Conservation (phyloP, 64 coral and sea anemone species). For the Stichodactyla helianthus region DNA sequence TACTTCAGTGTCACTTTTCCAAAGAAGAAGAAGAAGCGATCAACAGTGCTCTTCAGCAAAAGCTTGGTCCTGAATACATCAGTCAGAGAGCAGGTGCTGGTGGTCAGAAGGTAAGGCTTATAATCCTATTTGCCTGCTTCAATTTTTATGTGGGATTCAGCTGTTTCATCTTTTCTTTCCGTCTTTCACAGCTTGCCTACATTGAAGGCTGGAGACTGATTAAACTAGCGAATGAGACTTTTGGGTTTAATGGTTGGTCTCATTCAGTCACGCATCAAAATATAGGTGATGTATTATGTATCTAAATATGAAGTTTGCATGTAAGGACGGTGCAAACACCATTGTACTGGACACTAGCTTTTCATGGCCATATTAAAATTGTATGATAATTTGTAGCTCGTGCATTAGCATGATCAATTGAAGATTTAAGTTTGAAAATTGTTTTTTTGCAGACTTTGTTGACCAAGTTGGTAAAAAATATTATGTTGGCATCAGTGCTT, state of each 20-base stretch:
- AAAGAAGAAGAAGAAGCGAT: slow-evolving; percentile 63
- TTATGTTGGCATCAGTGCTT: slow-evolving; percentile 95
- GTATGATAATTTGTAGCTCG: too few relatives aligned
- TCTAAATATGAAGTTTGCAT: not conserved
- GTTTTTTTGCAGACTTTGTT: slow-evolving; percentile 67
- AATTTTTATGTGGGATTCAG: not conserved
- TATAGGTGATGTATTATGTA: slow-evolving; percentile 55
- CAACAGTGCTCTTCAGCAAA: slow-evolving; percentile 61
- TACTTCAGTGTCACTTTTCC: slow-evolving; percentile 55
- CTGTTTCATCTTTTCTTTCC: not conserved
- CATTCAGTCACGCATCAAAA: slow-evolving; percentile 94
- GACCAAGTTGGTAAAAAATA: slow-evolving; percentile 84
- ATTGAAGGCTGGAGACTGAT: slow-evolving; percentile 87
- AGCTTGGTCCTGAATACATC: slow-evolving; percentile 85
- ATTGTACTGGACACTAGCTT: too few relatives aligned
- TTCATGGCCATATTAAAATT: not conserved
- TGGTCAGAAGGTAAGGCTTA: slow-evolving; percentile 69
- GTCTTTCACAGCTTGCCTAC: slow-evolving; percentile 63
- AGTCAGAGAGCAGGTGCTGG: slow-evolving; percentile 84
- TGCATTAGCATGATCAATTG: not conserved
- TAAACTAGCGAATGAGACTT: slow-evolving; percentile 87
- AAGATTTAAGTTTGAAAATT: not conserved
- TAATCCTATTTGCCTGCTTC: not conserved
- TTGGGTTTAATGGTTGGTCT: slow-evolving; percentile 96
- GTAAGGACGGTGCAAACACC: not conserved